Evolutionary conservation across 37 sponge, comb jelly and placozoan species (phyloP).

Genomic region (Bolinopsis microptera): DNA sequence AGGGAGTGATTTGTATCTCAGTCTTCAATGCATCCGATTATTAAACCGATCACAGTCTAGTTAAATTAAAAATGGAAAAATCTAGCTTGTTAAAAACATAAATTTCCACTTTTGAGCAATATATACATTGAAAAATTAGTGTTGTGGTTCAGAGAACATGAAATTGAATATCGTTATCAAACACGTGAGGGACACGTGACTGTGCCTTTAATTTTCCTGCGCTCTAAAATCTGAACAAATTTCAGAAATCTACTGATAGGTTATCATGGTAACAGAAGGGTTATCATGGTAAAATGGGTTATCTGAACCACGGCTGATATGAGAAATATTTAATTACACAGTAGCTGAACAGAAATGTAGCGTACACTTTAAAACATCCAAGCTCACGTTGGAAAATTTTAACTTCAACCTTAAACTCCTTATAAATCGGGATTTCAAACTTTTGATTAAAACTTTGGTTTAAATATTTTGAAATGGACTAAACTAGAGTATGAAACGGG

Average conservation of each 20-base stretch:
- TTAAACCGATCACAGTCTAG: background rate
- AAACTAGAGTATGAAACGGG: background rate
- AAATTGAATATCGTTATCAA: too few relatives aligned
- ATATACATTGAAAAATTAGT: conserved; percentile 23
- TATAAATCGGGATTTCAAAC: background rate
- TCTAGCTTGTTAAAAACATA: background rate
- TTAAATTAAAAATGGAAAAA: background rate
- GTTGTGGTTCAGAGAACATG: background rate
- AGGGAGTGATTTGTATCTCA: too few relatives aligned
- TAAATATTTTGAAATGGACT: background rate
- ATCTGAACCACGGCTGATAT: background rate
- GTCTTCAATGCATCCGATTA: background rate
- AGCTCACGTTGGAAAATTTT: background rate
- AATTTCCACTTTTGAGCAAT: conserved; percentile 36
- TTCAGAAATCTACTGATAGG: too few relatives aligned
- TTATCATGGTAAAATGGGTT: too few relatives aligned
- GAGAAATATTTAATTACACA: background rate
- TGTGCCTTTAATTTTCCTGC: too few relatives aligned
- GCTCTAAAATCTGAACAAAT: too few relatives aligned
- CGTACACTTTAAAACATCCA: background rate
- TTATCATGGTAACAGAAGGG: too few relatives aligned
- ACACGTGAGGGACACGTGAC: too few relatives aligned
- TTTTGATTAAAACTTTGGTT: background rate
- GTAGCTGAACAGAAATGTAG: background rate
- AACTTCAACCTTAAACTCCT: background rate